A percentile compares a stretch with the other conserved stretches of the same genome.
These are phyloP conservation scores for Capromys pilorides DNA, from an alignment of 2,797 vertebrate genomes.

Conservation along the genomic window DNA sequence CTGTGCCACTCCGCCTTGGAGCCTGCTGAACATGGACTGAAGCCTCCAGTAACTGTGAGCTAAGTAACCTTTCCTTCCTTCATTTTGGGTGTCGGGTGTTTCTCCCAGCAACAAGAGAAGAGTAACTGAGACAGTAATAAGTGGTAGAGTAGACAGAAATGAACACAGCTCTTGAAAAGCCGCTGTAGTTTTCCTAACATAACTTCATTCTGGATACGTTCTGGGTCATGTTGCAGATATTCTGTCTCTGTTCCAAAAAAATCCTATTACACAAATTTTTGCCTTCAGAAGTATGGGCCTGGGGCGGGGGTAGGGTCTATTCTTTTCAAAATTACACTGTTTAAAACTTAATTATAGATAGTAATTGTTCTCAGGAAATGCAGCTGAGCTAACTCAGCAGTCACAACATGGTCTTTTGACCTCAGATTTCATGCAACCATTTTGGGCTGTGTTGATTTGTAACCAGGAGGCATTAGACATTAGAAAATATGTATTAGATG, in stretches of 20 bases:
- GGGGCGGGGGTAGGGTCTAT: not conserved
- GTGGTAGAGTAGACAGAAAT: not conserved
- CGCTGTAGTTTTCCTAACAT: not conserved
- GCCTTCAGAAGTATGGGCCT: not conserved
- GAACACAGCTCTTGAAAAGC: not conserved
- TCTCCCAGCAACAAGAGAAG: too few species aligned
- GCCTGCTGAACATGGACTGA: too few species aligned
- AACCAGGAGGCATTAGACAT: constrained; percentile 2
- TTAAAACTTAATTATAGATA: constrained; percentile 57
- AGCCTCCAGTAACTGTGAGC: too few species aligned
- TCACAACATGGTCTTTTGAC: constrained; percentile 52
- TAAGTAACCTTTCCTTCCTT: too few species aligned
- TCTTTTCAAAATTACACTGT: constrained; percentile 1
- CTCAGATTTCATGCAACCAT: not conserved
- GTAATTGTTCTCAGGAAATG: constrained; percentile 35
- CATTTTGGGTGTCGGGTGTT: too few species aligned
- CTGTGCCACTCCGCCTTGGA: too few species aligned
- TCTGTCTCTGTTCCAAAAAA: constrained; percentile 1
- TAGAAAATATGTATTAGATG: not conserved
- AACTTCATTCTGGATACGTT: not conserved
- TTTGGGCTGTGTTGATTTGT: constrained; percentile 9
- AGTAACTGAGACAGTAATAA: not conserved
- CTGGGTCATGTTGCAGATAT: not conserved
- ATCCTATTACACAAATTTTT: constrained; percentile 3
- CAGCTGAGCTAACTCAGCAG: constrained; percentile 56